Evolutionary conservation across 2,888 invertebrate species (phyloP).

Genomic region (Cordilura impudica): DNA sequence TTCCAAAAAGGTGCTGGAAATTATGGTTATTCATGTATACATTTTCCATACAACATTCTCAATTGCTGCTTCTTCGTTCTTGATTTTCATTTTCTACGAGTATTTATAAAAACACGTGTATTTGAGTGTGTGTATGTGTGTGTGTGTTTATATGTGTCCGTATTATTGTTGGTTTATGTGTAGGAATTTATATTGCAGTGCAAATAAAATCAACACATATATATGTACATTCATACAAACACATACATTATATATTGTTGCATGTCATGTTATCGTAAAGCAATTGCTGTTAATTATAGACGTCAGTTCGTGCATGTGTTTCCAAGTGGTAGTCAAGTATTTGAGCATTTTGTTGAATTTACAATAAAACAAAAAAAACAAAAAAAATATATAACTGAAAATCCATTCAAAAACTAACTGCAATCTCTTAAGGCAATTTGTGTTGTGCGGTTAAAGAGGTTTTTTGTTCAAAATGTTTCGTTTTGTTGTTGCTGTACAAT

Average conservation of each 20-base stretch:
- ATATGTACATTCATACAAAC: neutral
- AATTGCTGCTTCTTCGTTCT: conserved; percentile 22
- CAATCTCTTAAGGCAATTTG: conserved; percentile 50
- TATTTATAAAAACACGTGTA: neutral
- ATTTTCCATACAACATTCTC: conserved; percentile 31
- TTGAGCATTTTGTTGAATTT: conserved; percentile 58
- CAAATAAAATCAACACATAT: too few relatives aligned
- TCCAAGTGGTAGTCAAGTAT: conserved; percentile 61
- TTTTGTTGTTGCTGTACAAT: conserved; percentile 1
- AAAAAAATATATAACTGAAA: neutral
- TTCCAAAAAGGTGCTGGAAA: conserved; percentile 47
- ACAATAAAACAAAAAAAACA: conserved; percentile 4
- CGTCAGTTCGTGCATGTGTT: conserved; percentile 63
- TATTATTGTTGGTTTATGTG: neutral
- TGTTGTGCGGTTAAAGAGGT: conserved; percentile 40
- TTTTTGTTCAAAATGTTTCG: conserved; percentile 14
- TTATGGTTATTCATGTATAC: conserved; percentile 52
- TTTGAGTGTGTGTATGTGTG: conserved; percentile 1
- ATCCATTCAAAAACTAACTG: conserved; percentile 1
- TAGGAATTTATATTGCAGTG: neutral
- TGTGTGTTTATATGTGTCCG: conserved; percentile 3
- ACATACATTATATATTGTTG: conserved; percentile 51
- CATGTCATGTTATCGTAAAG: conserved; percentile 63
- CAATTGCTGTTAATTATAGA: conserved; percentile 65
- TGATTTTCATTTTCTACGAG: neutral